Percentiles rank a stretch among this genome's conserved stretches.
phyloP scores from a whole-genome alignment of 1,140 invertebrate genomes.

The Bathynomus jamesi region DNA sequence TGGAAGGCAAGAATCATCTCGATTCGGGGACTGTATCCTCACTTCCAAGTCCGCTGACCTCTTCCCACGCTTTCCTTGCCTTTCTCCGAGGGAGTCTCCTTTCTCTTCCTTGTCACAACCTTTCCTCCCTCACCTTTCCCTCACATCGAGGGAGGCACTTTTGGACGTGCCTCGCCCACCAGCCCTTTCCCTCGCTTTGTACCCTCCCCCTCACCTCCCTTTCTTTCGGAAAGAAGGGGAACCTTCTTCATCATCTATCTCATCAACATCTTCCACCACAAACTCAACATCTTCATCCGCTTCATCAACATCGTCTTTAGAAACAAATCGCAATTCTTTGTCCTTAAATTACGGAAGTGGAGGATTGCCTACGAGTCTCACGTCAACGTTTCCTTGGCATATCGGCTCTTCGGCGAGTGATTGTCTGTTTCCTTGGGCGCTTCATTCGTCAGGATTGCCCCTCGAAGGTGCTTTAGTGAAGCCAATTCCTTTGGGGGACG shows the following conservation, averaged over 20 bases:
- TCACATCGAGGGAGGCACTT: neutral
- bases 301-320: neutral
- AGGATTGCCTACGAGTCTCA: neutral
- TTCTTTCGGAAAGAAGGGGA: neutral
- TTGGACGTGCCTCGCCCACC: neutral
- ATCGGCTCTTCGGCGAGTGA: neutral
- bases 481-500: conserved; percentile 53
- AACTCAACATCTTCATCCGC: neutral
- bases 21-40: neutral
- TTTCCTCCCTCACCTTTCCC: neutral
- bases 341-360: neutral
- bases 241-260: neutral
- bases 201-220: neutral
- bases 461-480: conserved; percentile 30
- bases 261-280: neutral
- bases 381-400: neutral
- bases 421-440: neutral
- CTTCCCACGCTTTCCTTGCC: neutral
- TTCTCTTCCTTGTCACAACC: neutral
- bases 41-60: neutral
- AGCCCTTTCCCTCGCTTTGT: neutral
- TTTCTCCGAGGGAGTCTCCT: neutral
- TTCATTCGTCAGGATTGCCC: conserved; percentile 16
- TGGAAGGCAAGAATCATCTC: neutral
- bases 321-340: neutral